Evolutionary conservation across 2,797 vertebrate genomes (phyloP), one percentile per base, ranked within the genome.

Genomic region (Pempheris klunzingeri): DNA sequence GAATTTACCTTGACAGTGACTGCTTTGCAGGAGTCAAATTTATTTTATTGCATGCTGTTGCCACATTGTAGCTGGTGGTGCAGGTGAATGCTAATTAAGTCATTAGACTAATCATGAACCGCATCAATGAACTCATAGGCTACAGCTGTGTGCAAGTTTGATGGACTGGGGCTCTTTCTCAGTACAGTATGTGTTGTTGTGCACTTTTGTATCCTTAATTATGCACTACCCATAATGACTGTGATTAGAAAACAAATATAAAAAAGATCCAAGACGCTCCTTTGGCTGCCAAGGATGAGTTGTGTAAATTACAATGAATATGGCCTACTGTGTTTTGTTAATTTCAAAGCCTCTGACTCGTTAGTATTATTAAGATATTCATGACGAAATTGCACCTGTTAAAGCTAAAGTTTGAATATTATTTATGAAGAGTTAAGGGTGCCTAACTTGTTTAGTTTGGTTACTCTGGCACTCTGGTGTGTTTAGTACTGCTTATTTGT

Each of bases 41-140:
- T 46, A 73, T 81, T 57, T 59, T 13, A 58, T 30, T 44, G 7
- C 61, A 32, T 70, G 68, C 74, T 76, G 60, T 53, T 78, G 44
- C 46, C 61, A 43, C 71, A 36, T 26, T 80, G 55, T 65, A 24
- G 15, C 46, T 54, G 39, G 32, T 84, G 61, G 47, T 52, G 30
- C 46, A 41, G 74, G 47, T 74, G 60, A 83, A 86, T 82, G 44
- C 74, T 78, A 71, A 86, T 85, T 58, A 79, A 71, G 14, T 69
- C 24, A 70, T 86, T 74, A 60, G 26, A 74, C 30, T 79, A 75
- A 65, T 83, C 53, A 78, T 46, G 46, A 72, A 41, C 6, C 61
- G 47, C 54, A 61, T 78, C 36, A 66, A 34, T 67, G 20, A 49
- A 68, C 60, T 66, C 71, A 55, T 2, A 60, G 28, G 47, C 50